Percentiles rank a stretch among this genome's conserved stretches.
These are phyloP conservation scores for Vicugna pacos DNA, from an alignment of 2,113 vertebrate genomes.

Conservation along the genomic window DNA sequence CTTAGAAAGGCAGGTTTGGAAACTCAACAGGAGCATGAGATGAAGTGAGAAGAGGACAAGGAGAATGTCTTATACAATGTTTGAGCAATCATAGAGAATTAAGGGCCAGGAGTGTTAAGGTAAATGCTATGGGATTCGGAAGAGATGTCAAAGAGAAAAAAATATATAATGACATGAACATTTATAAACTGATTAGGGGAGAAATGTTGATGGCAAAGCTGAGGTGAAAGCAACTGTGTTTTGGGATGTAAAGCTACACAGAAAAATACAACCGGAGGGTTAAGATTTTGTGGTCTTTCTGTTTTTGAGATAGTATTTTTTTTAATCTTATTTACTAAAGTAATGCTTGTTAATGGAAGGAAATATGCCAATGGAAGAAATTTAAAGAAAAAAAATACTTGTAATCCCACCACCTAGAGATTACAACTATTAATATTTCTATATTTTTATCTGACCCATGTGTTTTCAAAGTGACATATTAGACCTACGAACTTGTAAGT, in stretches of 20 bases:
- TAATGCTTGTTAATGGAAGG: background rate
- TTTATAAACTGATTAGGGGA: background rate
- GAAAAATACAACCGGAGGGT: background rate
- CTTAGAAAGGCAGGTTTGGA: background rate
- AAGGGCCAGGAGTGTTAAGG: background rate
- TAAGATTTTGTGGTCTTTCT: background rate
- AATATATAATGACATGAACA: background rate
- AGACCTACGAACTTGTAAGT: background rate
- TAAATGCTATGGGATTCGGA: background rate
- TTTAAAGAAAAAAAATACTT: conserved; percentile 8
- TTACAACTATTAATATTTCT: background rate
- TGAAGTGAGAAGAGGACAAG: background rate
- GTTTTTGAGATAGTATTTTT: background rate
- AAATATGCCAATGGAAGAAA: background rate
- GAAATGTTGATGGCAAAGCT: background rate
- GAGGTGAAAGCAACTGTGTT: background rate
- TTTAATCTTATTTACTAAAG: background rate
- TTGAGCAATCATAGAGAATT: background rate
- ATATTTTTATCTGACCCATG: background rate
- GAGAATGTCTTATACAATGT: background rate
- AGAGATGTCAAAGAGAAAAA: background rate
- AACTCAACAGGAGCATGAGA: background rate
- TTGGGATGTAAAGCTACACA: background rate
- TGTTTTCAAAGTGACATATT: background rate
- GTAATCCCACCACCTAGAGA: background rate